Base-by-base conservation (phyloP, 1,140 invertebrate genomes). In the Parasteatoda tepidariorum region DNA sequence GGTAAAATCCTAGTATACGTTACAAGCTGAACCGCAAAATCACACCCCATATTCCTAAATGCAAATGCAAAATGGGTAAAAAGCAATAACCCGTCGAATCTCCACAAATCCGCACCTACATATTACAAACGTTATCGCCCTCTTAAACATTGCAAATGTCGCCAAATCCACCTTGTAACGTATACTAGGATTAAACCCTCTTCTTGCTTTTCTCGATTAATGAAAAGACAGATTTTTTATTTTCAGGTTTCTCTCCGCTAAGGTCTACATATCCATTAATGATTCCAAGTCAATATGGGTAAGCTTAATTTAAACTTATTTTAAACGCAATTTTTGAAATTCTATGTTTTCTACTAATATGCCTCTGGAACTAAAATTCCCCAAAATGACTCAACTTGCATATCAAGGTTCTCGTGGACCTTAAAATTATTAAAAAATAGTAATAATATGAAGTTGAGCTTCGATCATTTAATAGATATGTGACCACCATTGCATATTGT, bases 271-370 rank as follows among this genome's bases (percentile, higher is more conserved):
- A 61, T 48, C 67, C 78, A 11, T 30, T 70, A 11, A 62, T 82
- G 78, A 82, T 79, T 67, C 62, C 62, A 54, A 79, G 48, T 22
- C 75, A 79, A 24, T 79, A 79, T 34, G 62, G 75, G 75, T 79
- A 67, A 67, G 75, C 48, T 4, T 13, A 18, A 7, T n/a, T 6
- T 13, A 30, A 5, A n/a, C 24, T 38, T 26, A 9, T 24, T 67
- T 34, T 67, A 13, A 28, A 33, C 4, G 34, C 18, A n/a, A 66
- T 66, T 33, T 66, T 22, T 31, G n/a, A n/a, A n/a, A n/a, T n/a
- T n/a, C n/a, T n/a, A n/a, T n/a, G n/a, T 18, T 18, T 48, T 11
- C 9, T 48, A 48, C 9, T 66, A 22, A 28, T 33, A 28, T 66
- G n/a, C 18, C 34, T 33, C 30, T n/a, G 31, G 62, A 33, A 48